Evolutionary conservation across 2,113 vertebrate genomes (phyloP), one percentile per base, ranked within the genome.

Genomic region (Datnioides undecimradiatus): DNA sequence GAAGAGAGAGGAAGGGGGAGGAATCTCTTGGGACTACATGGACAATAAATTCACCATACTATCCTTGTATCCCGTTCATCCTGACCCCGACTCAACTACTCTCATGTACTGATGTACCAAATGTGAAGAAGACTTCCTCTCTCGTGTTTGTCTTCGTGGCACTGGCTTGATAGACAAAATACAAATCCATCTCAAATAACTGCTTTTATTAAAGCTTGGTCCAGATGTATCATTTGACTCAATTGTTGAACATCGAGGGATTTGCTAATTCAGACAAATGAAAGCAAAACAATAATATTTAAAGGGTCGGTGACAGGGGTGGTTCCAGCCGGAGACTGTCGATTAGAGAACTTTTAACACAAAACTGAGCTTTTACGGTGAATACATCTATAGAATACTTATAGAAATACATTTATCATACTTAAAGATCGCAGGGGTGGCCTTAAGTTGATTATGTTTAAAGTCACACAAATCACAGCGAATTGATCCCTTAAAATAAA

Each of bases 241-340:
- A 49, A 40, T 5, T 77, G 82, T 77, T 74, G 45, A 68, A 72
- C 62, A 54, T 55, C 16, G 2, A 38, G 76, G 79, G 81, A 79
- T 85, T 85, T 59, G 38, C 48, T 86, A 49, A 84, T 82, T 80
- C 58, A 73, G 65, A 83, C 60, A 84, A 79, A 90, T 89, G 19
- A 90, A 88, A 90, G 34, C 66, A 76, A 83, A 86, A 88, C 83
- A 83, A 68, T 74, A 76, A 85, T 54, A 79, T 66, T 76, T 51
- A 34, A 71, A 60, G 76, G 76, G 83, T 81, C 81, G 48, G 16
- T 54, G 76, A 76, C 21, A 51, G 16, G 33, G 29, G 6, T 17
- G 51, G 51, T 80, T 76, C 23, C 46, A 55, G 60, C 4, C 36
- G 19, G 52, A 34, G 46, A 48, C 41, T 52, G 52, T 74, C 80